phyloP scores from a whole-genome alignment of 2,113 vertebrate genomes.

The Jacana jacana region DNA sequence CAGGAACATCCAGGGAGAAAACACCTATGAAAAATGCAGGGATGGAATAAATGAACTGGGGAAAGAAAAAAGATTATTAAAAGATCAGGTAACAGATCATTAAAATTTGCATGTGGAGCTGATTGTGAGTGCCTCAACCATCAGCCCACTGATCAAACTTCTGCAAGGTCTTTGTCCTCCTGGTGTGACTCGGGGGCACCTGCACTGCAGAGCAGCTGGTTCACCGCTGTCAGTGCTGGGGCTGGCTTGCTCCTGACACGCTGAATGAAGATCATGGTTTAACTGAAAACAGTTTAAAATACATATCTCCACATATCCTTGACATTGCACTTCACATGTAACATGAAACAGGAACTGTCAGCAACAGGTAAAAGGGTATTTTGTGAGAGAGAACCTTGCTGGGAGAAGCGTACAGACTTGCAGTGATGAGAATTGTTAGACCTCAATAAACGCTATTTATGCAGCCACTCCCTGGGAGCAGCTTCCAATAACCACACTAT shows the following conservation, averaged over 20 bases:
- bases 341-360: background rate
- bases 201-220: background rate
- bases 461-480: background rate
- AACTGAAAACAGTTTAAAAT: background rate
- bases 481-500: background rate
- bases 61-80: background rate
- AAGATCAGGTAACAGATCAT: too few species aligned
- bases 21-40: background rate
- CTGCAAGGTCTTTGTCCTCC: background rate
- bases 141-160: background rate
- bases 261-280: background rate
- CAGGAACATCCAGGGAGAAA: background rate
- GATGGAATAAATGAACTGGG: background rate
- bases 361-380: background rate
- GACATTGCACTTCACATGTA: background rate
- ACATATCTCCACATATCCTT: background rate
- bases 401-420: background rate
- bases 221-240: background rate
- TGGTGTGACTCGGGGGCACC: background rate
- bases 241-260: background rate
- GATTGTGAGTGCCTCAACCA: background rate
- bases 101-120: background rate
- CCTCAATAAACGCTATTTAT: conserved; percentile 37
- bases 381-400: background rate
- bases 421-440: background rate